Base-by-base conservation (phyloP, 2,888 invertebrate genomes). In the Athetis lepigone region DNA sequence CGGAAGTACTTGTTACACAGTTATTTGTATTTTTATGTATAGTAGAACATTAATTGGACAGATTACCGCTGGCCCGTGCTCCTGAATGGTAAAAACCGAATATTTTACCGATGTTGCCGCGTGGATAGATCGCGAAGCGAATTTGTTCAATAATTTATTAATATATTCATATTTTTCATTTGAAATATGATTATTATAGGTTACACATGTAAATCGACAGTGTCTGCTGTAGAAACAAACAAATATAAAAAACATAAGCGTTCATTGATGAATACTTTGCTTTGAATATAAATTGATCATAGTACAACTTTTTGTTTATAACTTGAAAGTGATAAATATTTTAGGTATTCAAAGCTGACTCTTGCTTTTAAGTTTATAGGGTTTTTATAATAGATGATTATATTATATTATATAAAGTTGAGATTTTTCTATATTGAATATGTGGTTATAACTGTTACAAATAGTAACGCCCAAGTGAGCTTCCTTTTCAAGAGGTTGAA, bases 1-100 rank as follows among this genome's bases (percentile, higher is more conserved):
- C 82, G 84, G 88, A 81, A 87, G 84, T 86, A 71, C 70, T 59
- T 64, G 77, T 73, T 68, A 69, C 70, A 29, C 56, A 59, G 73
- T 79, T 75, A 80, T 81, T 70, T 67, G 64, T 57, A 73, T 71
- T 76, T 73, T 71, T 70, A 77, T 65, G 65, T 63, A 62, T 64
- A 76, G 77, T 56, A 55, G 57, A 58, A 73, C 57, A 61, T 67
- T 74, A 68, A 80, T 74, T 68, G 67, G 55, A 39, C 37, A 70
- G 58, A 78, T 80, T 80, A 77, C 65, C 71, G 71, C 80, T 60
- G 21, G 49, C 40, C 49, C 71, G 78, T 66, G 78, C 78, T 71
- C 66, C 75, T 71, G 68, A 74, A 74, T 74, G 59, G 67, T 47
- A 50, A 62, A 70, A 67, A 63, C n/a, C 55, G 80, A 65, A 78